Evolutionary conservation across 2,888 invertebrate species (phyloP).

Genomic region (Aelia acuminata): DNA sequence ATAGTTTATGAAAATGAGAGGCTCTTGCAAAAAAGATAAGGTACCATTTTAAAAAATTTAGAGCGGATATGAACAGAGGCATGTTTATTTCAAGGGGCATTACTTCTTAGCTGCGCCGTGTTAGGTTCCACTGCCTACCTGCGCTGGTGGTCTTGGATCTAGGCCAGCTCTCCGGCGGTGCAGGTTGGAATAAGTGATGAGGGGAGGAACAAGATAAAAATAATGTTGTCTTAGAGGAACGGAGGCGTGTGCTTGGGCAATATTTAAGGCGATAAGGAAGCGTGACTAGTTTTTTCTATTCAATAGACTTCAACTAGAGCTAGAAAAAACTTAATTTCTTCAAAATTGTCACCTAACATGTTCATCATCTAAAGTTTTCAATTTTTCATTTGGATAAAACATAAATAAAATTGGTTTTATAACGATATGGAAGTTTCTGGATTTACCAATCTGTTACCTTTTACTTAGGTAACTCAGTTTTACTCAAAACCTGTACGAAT

Average conservation of each 20-base stretch:
- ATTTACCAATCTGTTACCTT: no score
- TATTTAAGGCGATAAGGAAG: not conserved
- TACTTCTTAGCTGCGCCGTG: not conserved
- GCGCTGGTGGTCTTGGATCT: not conserved
- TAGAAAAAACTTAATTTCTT: no score
- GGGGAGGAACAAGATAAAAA: not conserved
- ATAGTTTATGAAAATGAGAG: no score
- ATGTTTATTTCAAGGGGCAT: not conserved
- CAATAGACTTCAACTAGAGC: no score
- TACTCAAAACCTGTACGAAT: no score
- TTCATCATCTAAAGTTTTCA: no score
- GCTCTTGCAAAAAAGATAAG: not conserved
- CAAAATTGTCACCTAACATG: no score
- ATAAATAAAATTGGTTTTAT: no score
- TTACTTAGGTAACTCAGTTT: no score
- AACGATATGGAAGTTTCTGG: no score
- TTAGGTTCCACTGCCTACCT: not conserved
- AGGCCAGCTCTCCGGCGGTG: not conserved
- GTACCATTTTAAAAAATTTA: not conserved
- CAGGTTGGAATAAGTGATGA: slow-evolving; percentile 10
- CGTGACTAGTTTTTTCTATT: no score
- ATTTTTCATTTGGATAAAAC: no score
- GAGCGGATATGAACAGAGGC: not conserved
- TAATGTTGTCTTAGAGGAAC: not conserved
- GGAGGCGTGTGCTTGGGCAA: not conserved